Evolutionary conservation across 2,113 vertebrate species (phyloP), one percentile per base, ranked within the genome.

Genomic region (Psittacula cyanocephala): DNA sequence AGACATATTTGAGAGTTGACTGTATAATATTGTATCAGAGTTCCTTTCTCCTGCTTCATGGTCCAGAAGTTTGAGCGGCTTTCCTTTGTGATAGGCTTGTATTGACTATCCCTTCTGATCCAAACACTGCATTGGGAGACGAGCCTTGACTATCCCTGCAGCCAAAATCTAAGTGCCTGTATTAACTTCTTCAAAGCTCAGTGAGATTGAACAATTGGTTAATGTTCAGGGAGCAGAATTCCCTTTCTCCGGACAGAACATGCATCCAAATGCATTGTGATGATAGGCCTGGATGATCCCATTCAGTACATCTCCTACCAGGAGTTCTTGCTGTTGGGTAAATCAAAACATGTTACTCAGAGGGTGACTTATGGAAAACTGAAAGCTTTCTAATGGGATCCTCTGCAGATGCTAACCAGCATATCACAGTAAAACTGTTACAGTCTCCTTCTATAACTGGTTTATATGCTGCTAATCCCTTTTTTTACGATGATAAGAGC

Each of bases 61-160:
- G 95, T 97, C 96, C 95, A 92, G 81, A 96, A 97, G 80, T 86
- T 95, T 33, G 46, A 31, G 50, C 71, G 84, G 29, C 93, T 93
- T 81, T 86, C 44, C 81, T 93, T 60, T 6, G 72, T 81, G 86
- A 44, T 82, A 46, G 22, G 29, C 6, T 2, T 64, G 60, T 55
- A 6, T 68, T 88, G 35, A 17, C 50, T 86, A 27, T 55, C 70
- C 35, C 62, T 95, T 78, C 63, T 1, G 20, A 79, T 82, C 80
- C 81, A 68, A 63, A 89, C 47, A 2, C 81, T 71, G 25, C 62
- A 80, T 74, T 25, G 65, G 76, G 68, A 86, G 19, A 39, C 88
- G 63, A 91, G 60, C 80, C 76, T 81, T 72, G 10, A 11, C 22
- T 50, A 17, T 53, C 67, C 29, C 41, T 81, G 72, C 1, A 28